These are phyloP conservation scores for Listronotus bonariensis DNA, from an alignment of 1,140 invertebrate genomes.

Conservation along the genomic window DNA sequence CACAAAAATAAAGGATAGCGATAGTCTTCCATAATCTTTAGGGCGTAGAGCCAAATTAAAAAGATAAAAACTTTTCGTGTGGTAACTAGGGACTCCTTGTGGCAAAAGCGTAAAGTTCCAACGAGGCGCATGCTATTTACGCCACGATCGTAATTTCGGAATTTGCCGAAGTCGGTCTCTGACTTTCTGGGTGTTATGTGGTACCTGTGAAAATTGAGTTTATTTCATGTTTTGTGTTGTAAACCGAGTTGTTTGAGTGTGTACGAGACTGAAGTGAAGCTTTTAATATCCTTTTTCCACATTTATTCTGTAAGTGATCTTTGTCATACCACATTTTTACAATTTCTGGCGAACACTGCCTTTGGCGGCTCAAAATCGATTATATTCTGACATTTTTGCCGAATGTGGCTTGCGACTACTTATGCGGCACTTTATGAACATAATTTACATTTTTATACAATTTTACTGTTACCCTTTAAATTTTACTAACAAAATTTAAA, in stretches of 20 bases:
- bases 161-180: slow-evolving; percentile 20
- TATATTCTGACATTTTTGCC: slow-evolving; percentile 11
- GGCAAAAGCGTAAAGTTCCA: no score
- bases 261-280: slow-evolving; percentile 1
- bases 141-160: slow-evolving; percentile 1
- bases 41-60: no score
- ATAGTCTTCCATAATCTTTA: no score
- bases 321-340: background rate
- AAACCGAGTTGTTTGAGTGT: slow-evolving; percentile 16
- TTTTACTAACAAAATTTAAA: background rate
- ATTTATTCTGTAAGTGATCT: slow-evolving; percentile 18
- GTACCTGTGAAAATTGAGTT: slow-evolving; percentile 7
- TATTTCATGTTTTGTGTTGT: slow-evolving; percentile 32
- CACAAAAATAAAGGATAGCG: no score
- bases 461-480: background rate
- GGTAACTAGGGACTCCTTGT: no score
- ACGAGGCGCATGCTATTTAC: background rate
- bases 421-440: slow-evolving; percentile 6
- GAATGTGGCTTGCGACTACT: slow-evolving; percentile 2
- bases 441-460: background rate
- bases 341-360: background rate
- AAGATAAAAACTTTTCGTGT: no score
- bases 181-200: slow-evolving; percentile 18
- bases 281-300: slow-evolving; percentile 2
- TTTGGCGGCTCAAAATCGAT: slow-evolving; percentile 22